Conservation (phyloP, 2,888 invertebrate genomes). For the Ellobium chinense region DNA sequence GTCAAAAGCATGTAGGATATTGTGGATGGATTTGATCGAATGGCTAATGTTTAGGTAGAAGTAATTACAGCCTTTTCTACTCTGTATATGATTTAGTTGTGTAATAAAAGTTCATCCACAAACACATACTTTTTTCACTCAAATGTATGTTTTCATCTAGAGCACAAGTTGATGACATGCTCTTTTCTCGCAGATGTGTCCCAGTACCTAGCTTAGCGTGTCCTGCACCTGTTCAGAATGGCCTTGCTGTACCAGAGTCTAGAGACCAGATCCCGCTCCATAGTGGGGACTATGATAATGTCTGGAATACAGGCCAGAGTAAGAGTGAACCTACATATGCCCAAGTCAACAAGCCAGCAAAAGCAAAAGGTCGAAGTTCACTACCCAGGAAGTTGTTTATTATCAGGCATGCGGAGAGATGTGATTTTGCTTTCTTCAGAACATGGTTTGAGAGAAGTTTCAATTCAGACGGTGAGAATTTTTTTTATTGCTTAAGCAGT, state of each 20-base stretch:
- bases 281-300: conserved; percentile 56
- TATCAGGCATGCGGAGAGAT: conserved; percentile 95
- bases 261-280: not conserved
- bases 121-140: no score
- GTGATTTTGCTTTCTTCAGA: conserved; percentile 93
- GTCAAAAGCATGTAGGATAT: no score
- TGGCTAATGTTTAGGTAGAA: no score
- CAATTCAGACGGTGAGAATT: conserved; percentile 82
- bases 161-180: no score
- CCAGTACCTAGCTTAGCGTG: conserved; percentile 1
- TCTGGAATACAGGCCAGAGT: conserved; percentile 51
- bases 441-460: conserved; percentile 93
- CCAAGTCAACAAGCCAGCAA: conserved; percentile 53
- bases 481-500: no score
- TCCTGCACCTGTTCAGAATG: not conserved
- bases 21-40: no score
- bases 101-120: no score
- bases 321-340: conserved; percentile 57
- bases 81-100: no score
- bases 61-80: no score
- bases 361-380: not conserved
- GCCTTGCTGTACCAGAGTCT: not conserved
- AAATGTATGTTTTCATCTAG: no score
- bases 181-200: not conserved
- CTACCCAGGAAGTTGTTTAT: conserved; percentile 82